Evolutionary conservation across 2,113 vertebrate genomes (phyloP).

Genomic region (Pterocles burchelli): DNA sequence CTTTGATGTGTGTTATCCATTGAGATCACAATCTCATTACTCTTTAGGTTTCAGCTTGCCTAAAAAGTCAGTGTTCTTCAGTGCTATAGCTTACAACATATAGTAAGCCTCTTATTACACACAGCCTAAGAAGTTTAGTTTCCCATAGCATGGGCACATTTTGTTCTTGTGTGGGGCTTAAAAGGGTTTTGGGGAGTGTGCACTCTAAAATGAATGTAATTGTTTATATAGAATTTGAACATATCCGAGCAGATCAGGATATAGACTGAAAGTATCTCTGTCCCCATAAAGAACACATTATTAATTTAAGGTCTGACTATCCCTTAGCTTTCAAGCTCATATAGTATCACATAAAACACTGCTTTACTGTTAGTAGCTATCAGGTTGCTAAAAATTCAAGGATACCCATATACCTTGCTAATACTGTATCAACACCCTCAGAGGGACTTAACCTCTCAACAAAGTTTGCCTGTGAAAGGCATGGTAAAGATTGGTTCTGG

Average conservation of each 20-base stretch:
- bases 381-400: background rate
- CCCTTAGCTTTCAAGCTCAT: background rate
- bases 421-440: background rate
- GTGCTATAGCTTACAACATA: background rate
- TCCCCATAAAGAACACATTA: background rate
- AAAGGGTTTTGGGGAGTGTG: no score
- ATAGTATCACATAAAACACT: background rate
- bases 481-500: background rate
- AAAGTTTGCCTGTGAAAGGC: background rate
- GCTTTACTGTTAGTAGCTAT: background rate
- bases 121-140: background rate
- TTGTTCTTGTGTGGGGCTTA: background rate
- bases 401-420: background rate
- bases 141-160: background rate
- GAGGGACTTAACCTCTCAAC: background rate
- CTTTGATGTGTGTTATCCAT: background rate
- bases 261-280: background rate
- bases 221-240: background rate
- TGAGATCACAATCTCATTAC: background rate
- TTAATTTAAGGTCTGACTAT: background rate
- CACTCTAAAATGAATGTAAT: background rate
- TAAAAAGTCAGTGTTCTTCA: background rate
- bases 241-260: background rate
- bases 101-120: background rate
- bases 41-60: background rate